Base-by-base conservation (phyloP, 2,113 vertebrate species). In the Zapus hudsonius region DNA sequence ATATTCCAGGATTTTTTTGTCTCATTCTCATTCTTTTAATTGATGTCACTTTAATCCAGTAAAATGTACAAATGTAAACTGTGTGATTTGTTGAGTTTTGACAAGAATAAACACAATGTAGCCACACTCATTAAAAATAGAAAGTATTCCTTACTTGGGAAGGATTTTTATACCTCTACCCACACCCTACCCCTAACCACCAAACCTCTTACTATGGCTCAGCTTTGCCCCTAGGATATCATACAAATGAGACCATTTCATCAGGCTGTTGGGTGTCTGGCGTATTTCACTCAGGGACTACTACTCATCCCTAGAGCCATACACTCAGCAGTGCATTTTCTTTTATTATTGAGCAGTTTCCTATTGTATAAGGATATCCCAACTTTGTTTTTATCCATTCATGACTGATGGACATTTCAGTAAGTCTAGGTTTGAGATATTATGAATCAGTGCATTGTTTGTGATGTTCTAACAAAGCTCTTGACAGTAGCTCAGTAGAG, bases 401-500 rank as follows among this genome's bases (percentile, higher is more conserved):
- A 66, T 42, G 23, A 1, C 10, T 52, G 33, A 63, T 27, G 27
- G 75, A 78, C 33, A 38, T 25, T 25, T 72, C 52, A n/a, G 15
- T 6, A 88, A n/a, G 70, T 72, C 70, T 47, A 47, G 25, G 66
- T 66, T 29, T 72, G 13, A 25, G 2, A 40, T 57, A 31, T 74
- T 63, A 63, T 33, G 36, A 86, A 93, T 79, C 42, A 92, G 64
- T 19, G 57, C 36, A 33, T 15, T 59, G 29, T 69, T 27, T 47
- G 33, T 40, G 64, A 84, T 82, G n/a, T 22, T 78, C 17, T 78
- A 52, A 73, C 36, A 88, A 42, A 83, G 78, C 27, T 85, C 80
- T 57, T 2, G 9, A 36, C 20, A 22, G 16, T 22, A 13, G 3
- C 29, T 67, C 63, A 36, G 13, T 2, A 47, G 67, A 0, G 9